These are phyloP conservation scores for Drosophila mojavensis DNA, from an alignment of 1,140 invertebrate genomes.

Conservation along the genomic window DNA sequence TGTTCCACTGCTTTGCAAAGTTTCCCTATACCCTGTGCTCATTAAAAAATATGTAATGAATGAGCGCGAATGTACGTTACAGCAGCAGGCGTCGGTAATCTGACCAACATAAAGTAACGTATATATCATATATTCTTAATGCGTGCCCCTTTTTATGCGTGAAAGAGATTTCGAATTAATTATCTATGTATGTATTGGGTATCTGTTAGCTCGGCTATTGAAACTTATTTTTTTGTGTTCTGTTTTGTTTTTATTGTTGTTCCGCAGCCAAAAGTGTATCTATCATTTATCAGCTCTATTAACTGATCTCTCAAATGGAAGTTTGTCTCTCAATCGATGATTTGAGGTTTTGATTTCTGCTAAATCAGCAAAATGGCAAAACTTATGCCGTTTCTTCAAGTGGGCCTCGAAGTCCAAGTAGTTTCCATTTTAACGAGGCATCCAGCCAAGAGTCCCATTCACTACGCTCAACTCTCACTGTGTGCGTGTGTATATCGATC, in stretches of 20 bases:
- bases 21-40: not conserved
- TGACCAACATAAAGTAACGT: not conserved
- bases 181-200: not conserved
- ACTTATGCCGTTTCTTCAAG: conserved; percentile 45
- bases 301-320: conserved; percentile 71
- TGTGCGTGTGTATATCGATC: not conserved
- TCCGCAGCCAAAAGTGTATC: conserved; percentile 62
- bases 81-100: no score
- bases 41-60: not conserved
- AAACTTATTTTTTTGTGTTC: not conserved
- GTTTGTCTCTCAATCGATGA: conserved; percentile 38
- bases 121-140: no score
- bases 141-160: no score
- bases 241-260: conserved; percentile 14
- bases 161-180: no score
- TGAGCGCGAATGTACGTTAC: not conserved
- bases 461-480: conserved; percentile 12
- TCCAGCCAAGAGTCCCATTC: conserved; percentile 22
- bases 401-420: conserved; percentile 34
- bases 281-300: conserved; percentile 80
- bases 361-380: conserved; percentile 45
- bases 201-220: not conserved
- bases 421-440: conserved; percentile 31
- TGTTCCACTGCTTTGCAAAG: conserved; percentile 42
- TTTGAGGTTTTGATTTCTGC: conserved; percentile 48